These are phyloP conservation scores for Drosophila conformis DNA, from an alignment of 2,888 invertebrate genomes.

Conservation along the genomic window DNA sequence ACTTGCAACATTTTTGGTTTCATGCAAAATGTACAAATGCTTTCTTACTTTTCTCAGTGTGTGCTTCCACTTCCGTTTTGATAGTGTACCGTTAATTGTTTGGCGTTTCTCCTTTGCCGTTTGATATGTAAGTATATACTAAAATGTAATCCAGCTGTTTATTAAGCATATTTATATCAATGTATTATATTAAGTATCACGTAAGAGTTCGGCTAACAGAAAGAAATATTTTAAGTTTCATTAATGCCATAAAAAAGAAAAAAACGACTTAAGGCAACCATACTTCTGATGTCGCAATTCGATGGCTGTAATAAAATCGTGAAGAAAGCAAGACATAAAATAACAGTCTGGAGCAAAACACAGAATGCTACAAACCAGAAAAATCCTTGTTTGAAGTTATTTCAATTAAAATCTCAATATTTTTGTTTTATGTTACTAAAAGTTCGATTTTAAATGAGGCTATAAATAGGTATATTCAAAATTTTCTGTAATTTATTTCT, in stretches of 20 bases:
- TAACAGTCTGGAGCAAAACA: not conserved
- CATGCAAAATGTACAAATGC: constrained; percentile 66
- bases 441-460: not conserved
- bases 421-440: not conserved
- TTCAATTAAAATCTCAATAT: not conserved
- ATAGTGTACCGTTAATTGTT: not conserved
- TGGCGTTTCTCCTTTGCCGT: not conserved
- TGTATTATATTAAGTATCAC: not conserved
- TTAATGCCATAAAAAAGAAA: not conserved
- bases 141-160: not conserved
- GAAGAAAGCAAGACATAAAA: not conserved
- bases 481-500: not conserved
- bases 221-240: not conserved
- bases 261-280: not conserved
- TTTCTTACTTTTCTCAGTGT: not conserved
- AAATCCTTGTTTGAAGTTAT: not conserved
- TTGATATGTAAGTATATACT: not conserved
- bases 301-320: not conserved
- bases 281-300: not conserved
- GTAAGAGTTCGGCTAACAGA: not conserved
- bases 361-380: not conserved
- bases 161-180: not conserved
- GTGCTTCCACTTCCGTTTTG: constrained; percentile 3
- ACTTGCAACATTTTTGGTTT: constrained; percentile 34
- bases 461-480: too few relatives aligned